Conservation (phyloP, 2,113 vertebrate species). For the Brevimyrus niger region DNA sequence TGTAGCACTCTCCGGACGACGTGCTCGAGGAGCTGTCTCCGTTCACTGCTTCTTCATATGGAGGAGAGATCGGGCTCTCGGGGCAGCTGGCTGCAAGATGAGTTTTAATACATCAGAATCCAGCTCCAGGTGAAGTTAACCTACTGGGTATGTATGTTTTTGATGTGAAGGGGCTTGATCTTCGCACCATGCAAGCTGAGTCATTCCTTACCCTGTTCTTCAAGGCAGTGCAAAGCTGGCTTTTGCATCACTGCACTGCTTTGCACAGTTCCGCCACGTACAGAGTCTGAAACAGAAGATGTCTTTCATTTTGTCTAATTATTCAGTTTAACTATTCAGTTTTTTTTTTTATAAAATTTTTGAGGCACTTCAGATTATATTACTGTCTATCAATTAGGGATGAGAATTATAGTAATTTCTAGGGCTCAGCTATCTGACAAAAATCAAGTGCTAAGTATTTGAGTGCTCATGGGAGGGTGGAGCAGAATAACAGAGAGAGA, state of each 20-base stretch:
- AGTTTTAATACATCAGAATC: background rate
- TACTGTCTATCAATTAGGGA: background rate
- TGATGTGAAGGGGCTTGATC: background rate
- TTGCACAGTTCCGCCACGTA: background rate
- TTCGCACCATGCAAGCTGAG: background rate
- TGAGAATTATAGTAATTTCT: background rate
- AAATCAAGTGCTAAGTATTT: background rate
- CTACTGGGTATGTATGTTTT: background rate
- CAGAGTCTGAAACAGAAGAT: conserved; percentile 8
- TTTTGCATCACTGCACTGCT: background rate
- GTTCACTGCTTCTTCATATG: background rate
- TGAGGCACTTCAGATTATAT: background rate
- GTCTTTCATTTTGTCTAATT: background rate
- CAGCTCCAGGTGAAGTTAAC: background rate
- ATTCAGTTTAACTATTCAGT: background rate
- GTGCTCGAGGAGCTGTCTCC: conserved; percentile 8
- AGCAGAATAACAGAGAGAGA: background rate
- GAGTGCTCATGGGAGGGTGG: background rate
- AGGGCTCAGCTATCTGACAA: background rate
- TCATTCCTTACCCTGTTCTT: conserved; percentile 8
- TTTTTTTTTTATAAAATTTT: background rate
- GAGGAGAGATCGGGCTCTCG: background rate
- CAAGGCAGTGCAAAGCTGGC: background rate
- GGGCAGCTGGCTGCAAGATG: background rate
- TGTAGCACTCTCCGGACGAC: conserved; percentile 8